Percentiles rank a stretch among this genome's conserved stretches.
Conservation (phyloP, 53 echinoderm and acorn worm species). For the Patiria pectinifera region DNA sequence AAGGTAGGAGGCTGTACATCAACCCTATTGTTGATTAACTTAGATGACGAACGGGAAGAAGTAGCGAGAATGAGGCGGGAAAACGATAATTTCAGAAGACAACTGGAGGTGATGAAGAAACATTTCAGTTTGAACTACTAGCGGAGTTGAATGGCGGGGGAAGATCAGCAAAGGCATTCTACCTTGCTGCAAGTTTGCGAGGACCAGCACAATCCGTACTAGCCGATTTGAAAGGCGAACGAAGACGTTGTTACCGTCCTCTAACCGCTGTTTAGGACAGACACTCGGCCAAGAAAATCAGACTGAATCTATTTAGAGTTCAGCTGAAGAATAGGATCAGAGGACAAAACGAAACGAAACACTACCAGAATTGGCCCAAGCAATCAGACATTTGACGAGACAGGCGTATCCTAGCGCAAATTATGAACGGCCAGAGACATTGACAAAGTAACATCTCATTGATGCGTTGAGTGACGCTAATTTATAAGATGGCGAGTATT, state of each 20-base stretch:
- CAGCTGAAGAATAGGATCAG: constrained; percentile 27
- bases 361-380: constrained; percentile 68
- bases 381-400: constrained; percentile 38
- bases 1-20: not conserved
- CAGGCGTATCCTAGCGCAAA: constrained; percentile 59
- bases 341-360: constrained; percentile 8
- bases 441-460: constrained; percentile 65
- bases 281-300: constrained; percentile 65
- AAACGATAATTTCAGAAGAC: not conserved
- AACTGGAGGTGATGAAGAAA: constrained; percentile 1
- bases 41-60: not conserved
- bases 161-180: constrained; percentile 49
- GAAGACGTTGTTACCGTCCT: constrained; percentile 27
- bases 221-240: constrained; percentile 51
- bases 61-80: not conserved
- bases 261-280: constrained; percentile 45
- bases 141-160: constrained; percentile 74
- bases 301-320: constrained; percentile 50
- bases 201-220: constrained; percentile 67
- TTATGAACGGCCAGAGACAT: constrained; percentile 28
- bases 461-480: constrained; percentile 65
- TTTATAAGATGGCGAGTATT: constrained; percentile 51
- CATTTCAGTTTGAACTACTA: constrained; percentile 66
- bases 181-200: constrained; percentile 66
- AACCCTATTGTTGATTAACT: not conserved